A percentile compares a stretch with the other conserved stretches of the same genome.
phyloP scores from a whole-genome alignment of 2,888 invertebrate species.

The Oasisia sp. region DNA sequence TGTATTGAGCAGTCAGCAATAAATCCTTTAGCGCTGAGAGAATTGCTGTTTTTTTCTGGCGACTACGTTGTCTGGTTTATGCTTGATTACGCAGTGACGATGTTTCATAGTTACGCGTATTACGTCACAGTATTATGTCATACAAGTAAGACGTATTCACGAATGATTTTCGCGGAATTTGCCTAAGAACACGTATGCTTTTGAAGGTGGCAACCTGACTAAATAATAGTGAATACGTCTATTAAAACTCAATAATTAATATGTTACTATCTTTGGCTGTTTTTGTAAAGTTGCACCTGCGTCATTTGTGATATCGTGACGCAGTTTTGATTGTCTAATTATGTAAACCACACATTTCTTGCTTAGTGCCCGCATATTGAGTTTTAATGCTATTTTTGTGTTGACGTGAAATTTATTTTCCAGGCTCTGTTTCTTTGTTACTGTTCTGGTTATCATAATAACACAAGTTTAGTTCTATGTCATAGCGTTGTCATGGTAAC shows the following conservation, averaged over 20 bases:
- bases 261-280: too few species aligned
- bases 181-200: not conserved
- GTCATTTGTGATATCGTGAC: too few species aligned
- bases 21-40: not conserved
- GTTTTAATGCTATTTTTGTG: too few species aligned
- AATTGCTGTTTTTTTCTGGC: not conserved
- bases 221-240: not conserved
- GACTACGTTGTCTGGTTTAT: not conserved
- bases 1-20: not conserved
- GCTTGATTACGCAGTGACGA: not conserved
- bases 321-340: too few species aligned
- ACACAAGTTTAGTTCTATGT: too few species aligned
- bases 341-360: too few species aligned
- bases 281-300: too few species aligned
- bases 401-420: too few species aligned
- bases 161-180: not conserved
- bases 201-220: not conserved
- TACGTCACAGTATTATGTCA: not conserved
- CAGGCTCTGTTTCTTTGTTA: too few species aligned
- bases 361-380: too few species aligned
- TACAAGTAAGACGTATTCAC: not conserved
- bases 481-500: too few species aligned
- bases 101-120: not conserved
- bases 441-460: too few species aligned
- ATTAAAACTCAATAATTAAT: not conserved